A percentile compares a stretch with the other conserved stretches of the same genome.
These are phyloP conservation scores for Albula goreensis DNA, from an alignment of 2,113 vertebrate species.

Conservation along the genomic window DNA sequence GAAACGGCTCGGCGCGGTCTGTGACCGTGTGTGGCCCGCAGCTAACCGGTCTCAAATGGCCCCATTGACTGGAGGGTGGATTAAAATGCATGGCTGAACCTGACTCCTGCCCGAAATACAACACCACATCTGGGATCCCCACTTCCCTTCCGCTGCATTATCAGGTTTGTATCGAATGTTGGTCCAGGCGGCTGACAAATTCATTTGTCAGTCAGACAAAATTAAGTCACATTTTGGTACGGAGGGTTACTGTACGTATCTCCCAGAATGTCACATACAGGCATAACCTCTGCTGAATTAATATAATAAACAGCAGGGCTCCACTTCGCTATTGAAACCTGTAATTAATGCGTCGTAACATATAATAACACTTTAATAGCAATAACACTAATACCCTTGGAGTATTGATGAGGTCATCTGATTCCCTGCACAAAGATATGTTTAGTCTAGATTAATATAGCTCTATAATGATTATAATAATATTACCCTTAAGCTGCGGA, in stretches of 20 bases:
- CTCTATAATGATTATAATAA: conserved; percentile 13
- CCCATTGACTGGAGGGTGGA: background rate
- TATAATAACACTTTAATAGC: background rate
- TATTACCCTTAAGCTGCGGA: conserved; percentile 55
- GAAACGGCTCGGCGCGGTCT: background rate
- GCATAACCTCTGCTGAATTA: background rate
- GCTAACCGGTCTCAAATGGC: conserved; percentile 4
- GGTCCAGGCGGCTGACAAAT: background rate
- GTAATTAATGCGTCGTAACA: background rate
- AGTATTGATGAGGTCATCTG: background rate
- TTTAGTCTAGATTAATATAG: background rate
- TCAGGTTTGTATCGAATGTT: background rate
- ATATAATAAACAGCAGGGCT: background rate
- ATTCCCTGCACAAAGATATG: background rate
- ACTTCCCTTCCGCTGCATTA: background rate
- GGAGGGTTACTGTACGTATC: background rate
- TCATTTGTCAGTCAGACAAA: conserved; percentile 1
- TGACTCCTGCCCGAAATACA: conserved; percentile 2
- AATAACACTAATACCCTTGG: background rate
- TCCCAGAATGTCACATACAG: background rate
- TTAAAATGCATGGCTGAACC: background rate
- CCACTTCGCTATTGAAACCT: background rate
- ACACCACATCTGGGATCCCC: background rate
- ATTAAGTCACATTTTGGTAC: background rate
- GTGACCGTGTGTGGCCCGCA: background rate